Evolutionary conservation across 2,888 invertebrate species (phyloP).

Genomic region (Abrostola tripartita): DNA sequence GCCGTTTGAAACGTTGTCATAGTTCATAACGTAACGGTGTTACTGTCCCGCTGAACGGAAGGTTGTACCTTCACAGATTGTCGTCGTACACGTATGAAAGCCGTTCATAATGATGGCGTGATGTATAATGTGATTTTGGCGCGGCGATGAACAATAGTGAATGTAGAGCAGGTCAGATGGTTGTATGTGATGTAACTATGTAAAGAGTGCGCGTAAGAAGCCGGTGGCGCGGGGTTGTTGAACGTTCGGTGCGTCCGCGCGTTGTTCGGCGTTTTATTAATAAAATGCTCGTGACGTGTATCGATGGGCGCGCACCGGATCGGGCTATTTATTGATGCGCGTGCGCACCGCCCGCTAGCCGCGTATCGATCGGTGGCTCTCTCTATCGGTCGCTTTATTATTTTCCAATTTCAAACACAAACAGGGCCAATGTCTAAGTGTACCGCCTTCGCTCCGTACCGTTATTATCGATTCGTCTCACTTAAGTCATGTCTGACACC

Average conservation of each 20-base stretch:
- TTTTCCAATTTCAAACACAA: slow-evolving; percentile 51
- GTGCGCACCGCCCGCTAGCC: slow-evolving; percentile 67
- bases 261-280: slow-evolving; percentile 84
- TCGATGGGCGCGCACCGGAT: slow-evolving; percentile 78
- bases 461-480: slow-evolving; percentile 62
- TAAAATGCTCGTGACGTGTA: slow-evolving; percentile 85
- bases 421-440: slow-evolving; percentile 48
- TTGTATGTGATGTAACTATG: slow-evolving; percentile 73
- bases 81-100: slow-evolving; percentile 13
- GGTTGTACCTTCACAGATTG: slow-evolving; percentile 55
- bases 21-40: slow-evolving; percentile 78
- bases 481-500: slow-evolving; percentile 58
- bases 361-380: slow-evolving; percentile 69
- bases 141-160: slow-evolving; percentile 54
- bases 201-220: slow-evolving; percentile 68
- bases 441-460: slow-evolving; percentile 52
- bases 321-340: slow-evolving; percentile 84
- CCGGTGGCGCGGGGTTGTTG: slow-evolving; percentile 80
- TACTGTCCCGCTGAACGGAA: slow-evolving; percentile 54
- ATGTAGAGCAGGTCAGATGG: slow-evolving; percentile 65
- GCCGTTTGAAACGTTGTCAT: slow-evolving; percentile 61
- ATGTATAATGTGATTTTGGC: slow-evolving; percentile 35
- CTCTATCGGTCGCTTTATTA: slow-evolving; percentile 55
- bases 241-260: slow-evolving; percentile 76
- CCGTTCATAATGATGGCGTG: slow-evolving; percentile 25